These are phyloP conservation scores for Oplegnathus fasciatus DNA, from an alignment of 2,113 vertebrate species.

Conservation along the genomic window DNA sequence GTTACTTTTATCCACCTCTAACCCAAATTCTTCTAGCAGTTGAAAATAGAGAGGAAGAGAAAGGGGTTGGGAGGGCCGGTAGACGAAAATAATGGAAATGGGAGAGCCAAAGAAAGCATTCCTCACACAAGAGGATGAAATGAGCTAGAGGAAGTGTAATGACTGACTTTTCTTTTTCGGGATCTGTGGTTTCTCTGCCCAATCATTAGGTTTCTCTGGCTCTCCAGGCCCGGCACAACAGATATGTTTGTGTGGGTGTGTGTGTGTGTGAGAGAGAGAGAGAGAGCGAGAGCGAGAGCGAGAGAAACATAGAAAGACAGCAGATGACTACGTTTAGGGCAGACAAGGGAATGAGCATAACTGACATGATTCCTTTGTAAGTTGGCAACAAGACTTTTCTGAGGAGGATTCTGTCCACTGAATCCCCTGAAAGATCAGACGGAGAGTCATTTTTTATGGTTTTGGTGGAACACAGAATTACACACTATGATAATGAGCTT, in stretches of 20 bases:
- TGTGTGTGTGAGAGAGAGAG: neutral
- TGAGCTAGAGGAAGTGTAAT: constrained; percentile 46
- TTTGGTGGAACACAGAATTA: constrained; percentile 4
- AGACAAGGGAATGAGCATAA: constrained; percentile 3
- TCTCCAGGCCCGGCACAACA: constrained; percentile 34
- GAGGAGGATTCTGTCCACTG: constrained; percentile 30
- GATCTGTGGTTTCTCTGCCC: constrained; percentile 62
- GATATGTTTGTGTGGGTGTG: constrained; percentile 12
- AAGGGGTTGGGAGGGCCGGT: constrained; percentile 8
- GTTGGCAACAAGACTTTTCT: neutral
- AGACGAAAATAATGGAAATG: constrained; percentile 31
- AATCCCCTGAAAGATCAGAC: constrained; percentile 13
- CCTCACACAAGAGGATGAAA: constrained; percentile 48
- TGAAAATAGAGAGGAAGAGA: constrained; percentile 43
- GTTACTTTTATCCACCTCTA: constrained; percentile 44
- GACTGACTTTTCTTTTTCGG: constrained; percentile 61
- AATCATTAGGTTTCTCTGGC: constrained; percentile 56
- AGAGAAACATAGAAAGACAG: neutral
- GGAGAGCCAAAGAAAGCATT: constrained; percentile 61
- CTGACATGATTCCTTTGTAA: constrained; percentile 22
- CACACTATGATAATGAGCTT: constrained; percentile 32
- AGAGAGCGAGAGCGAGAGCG: neutral
- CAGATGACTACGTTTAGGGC: neutral
- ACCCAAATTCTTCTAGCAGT: constrained; percentile 41
- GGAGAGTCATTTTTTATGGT: constrained; percentile 16